These are phyloP conservation scores for Aricia artaxerxes DNA, from an alignment of 2,888 invertebrate species.

Conservation along the genomic window DNA sequence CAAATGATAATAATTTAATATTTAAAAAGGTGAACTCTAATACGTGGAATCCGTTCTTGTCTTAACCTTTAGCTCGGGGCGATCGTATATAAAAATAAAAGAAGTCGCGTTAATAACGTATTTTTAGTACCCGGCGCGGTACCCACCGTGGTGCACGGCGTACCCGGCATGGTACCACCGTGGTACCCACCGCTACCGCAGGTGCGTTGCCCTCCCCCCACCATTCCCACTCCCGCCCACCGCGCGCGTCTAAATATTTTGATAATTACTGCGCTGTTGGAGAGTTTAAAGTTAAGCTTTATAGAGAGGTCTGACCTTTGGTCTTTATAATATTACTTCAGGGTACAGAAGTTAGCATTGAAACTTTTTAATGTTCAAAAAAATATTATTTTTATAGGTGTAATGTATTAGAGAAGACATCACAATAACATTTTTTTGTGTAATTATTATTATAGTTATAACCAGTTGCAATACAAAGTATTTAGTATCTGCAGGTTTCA, in stretches of 20 bases:
- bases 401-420: too few relatives aligned
- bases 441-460: too few relatives aligned
- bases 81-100: constrained; percentile 76
- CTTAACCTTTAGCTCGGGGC: constrained; percentile 78
- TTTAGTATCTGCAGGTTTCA: too few relatives aligned
- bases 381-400: too few relatives aligned
- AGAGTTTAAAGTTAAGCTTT: neutral
- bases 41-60: constrained; percentile 55
- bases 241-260: constrained; percentile 30
- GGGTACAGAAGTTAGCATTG: too few relatives aligned
- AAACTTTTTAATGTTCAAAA: too few relatives aligned
- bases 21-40: neutral
- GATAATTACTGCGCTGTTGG: constrained; percentile 27
- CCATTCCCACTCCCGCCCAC: constrained; percentile 4
- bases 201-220: constrained; percentile 49
- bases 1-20: neutral
- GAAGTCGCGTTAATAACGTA: constrained; percentile 74
- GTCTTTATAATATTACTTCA: neutral
- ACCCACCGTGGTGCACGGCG: constrained; percentile 54
- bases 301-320: neutral
- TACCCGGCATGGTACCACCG: constrained; percentile 48
- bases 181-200: constrained; percentile 56
- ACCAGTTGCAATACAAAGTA: too few relatives aligned
- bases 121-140: constrained; percentile 52
- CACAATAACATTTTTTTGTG: too few relatives aligned